A percentile compares a stretch with the other conserved stretches of the same genome.
phyloP scores from a whole-genome alignment of 2,113 vertebrate species.

The Lota lota region DNA sequence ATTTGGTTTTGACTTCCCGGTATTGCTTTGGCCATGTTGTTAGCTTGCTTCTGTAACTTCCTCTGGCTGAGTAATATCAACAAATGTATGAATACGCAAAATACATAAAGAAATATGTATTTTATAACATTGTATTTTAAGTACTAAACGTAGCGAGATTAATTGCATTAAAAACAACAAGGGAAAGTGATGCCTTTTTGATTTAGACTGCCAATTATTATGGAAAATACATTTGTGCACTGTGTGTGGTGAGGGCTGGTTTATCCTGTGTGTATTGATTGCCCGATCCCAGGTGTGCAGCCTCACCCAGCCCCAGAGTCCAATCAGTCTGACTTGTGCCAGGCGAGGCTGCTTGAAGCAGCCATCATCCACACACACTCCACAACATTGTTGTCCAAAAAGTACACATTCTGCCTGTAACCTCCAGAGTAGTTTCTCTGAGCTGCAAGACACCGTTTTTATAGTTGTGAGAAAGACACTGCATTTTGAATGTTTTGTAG shows the following conservation, averaged over 20 bases:
- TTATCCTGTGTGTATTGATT: too few relatives aligned
- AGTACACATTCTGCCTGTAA: neutral
- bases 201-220: too few relatives aligned
- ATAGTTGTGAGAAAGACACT: neutral
- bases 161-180: too few relatives aligned
- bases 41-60: constrained; percentile 1
- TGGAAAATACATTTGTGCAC: too few relatives aligned
- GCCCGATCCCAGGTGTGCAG: too few relatives aligned
- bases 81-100: neutral
- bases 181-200: too few relatives aligned
- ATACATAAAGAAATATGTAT: neutral
- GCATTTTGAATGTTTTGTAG: neutral
- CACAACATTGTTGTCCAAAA: too few relatives aligned
- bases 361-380: too few relatives aligned
- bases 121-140: neutral
- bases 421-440: neutral
- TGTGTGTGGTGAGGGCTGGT: too few relatives aligned
- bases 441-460: neutral
- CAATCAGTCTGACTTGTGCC: too few relatives aligned
- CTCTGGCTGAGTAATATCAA: neutral
- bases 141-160: neutral
- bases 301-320: too few relatives aligned
- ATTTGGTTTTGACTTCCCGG: neutral
- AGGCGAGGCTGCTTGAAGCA: too few relatives aligned
- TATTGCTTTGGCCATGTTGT: constrained; percentile 14